Percentiles rank a stretch among this genome's conserved stretches.
Conservation (phyloP, 2,113 vertebrate species). For the Capreolus pygargus region DNA sequence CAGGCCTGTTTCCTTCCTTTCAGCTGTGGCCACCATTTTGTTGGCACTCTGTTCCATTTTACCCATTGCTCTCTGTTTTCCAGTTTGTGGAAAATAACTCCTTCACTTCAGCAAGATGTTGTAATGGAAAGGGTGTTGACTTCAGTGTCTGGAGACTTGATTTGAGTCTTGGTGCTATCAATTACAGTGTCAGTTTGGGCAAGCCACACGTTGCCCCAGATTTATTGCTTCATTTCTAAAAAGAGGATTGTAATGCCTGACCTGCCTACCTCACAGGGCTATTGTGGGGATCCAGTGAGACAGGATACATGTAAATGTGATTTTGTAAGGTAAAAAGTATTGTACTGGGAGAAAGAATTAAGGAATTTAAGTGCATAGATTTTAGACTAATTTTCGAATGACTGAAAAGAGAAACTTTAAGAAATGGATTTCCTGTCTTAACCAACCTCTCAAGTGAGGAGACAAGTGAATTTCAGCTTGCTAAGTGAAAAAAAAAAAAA, state of each 20-base stretch:
- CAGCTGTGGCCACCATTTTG: not conserved
- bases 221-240: conserved; percentile 40
- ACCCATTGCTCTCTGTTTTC: not conserved
- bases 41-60: not conserved
- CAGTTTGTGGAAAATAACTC: not conserved
- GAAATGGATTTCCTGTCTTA: conserved; percentile 1
- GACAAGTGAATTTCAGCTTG: not conserved
- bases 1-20: not conserved
- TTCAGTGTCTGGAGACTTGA: conserved; percentile 6
- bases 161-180: conserved; percentile 51
- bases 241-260: not conserved
- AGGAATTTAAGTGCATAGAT: not conserved
- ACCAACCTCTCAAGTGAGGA: not conserved
- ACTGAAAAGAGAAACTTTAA: not conserved
- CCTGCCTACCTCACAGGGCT: conserved; percentile 3
- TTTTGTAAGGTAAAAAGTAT: not conserved
- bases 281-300: not conserved
- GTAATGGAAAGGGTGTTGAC: conserved; percentile 40
- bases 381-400: not conserved
- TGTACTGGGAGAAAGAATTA: not conserved
- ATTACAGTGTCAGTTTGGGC: conserved; percentile 36
- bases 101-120: conserved; percentile 19
- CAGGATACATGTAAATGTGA: not conserved
- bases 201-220: conserved; percentile 36
- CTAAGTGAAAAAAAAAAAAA: not conserved